Conservation (phyloP, 2,797 vertebrate species). For the Liparis tanakae region DNA sequence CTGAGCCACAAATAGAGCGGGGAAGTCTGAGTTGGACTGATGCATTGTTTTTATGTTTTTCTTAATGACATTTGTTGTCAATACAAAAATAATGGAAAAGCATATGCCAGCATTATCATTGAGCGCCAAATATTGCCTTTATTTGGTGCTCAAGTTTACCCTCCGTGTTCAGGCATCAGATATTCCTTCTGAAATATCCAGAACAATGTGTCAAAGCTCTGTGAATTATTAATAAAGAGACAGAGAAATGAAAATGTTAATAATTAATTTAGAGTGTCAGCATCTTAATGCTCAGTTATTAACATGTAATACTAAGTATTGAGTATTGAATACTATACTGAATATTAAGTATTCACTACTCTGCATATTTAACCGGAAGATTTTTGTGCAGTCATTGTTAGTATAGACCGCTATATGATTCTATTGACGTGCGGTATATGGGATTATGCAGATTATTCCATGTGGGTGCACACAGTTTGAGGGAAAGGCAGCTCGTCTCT, state of each 20-base stretch:
- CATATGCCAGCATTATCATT: background rate
- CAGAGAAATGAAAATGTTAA: slow-evolving; percentile 17
- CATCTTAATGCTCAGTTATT: background rate
- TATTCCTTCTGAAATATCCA: slow-evolving; percentile 27
- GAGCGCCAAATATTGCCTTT: background rate
- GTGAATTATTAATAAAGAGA: slow-evolving; percentile 46
- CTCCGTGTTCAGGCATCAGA: background rate
- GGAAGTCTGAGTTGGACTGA: background rate
- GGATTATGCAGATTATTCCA: slow-evolving; percentile 12
- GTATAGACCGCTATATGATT: background rate
- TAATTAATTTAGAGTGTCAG: slow-evolving; percentile 28
- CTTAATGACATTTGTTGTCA: too few relatives aligned
- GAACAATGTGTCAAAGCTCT: slow-evolving; percentile 7
- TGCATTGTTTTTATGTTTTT: background rate
- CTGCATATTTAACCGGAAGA: slow-evolving; percentile 13
- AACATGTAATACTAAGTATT: slow-evolving; percentile 5
- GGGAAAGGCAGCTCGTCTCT: slow-evolving; percentile 53
- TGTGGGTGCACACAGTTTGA: slow-evolving; percentile 29
- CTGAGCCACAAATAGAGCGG: background rate
- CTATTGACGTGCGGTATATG: background rate
- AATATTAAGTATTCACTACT: too few relatives aligned
- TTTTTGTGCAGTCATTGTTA: background rate
- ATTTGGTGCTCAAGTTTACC: background rate
- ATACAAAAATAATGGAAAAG: background rate
- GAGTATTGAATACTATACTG: background rate